Evolutionary conservation across 2,797 vertebrate genomes (phyloP).

Genomic region (Xyrichtys novacula): DNA sequence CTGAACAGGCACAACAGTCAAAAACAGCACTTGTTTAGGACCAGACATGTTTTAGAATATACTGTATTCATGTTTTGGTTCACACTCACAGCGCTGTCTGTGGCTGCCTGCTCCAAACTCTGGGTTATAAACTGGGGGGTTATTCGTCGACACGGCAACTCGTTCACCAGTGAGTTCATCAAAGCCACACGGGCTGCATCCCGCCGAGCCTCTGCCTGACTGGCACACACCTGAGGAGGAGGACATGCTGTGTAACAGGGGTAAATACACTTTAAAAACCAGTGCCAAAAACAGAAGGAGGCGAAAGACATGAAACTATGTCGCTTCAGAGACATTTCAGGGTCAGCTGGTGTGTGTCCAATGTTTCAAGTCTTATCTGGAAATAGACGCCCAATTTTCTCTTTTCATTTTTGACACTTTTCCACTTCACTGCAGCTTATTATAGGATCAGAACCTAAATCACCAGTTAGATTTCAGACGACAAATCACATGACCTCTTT

Average conservation of each 20-base stretch:
- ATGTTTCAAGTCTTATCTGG: not conserved
- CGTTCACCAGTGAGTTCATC: slow-evolving; percentile 94
- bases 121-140: slow-evolving; percentile 89
- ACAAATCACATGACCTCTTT: slow-evolving; percentile 65
- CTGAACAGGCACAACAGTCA: slow-evolving; percentile 72
- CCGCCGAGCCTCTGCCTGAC: slow-evolving; percentile 91
- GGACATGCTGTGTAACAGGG: not conserved
- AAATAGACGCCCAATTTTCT: not conserved
- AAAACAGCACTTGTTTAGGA: slow-evolving; percentile 7
- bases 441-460: slow-evolving; percentile 70
- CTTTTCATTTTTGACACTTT: slow-evolving; percentile 38
- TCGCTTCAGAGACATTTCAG: slow-evolving; percentile 2
- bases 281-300: not conserved
- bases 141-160: slow-evolving; percentile 90
- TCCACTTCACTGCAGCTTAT: slow-evolving; percentile 62
- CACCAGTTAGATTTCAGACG: slow-evolving; percentile 60
- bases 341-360: not conserved
- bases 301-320: not conserved
- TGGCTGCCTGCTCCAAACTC: slow-evolving; percentile 88
- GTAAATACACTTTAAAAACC: too few species aligned
- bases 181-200: slow-evolving; percentile 93
- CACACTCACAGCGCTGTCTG: slow-evolving; percentile 87
- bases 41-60: not conserved
- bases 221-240: slow-evolving; percentile 86
- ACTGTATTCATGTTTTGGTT: not conserved